Conservation (phyloP, 2,797 vertebrate genomes). For the Xiphorhynchus erythropygius region DNA sequence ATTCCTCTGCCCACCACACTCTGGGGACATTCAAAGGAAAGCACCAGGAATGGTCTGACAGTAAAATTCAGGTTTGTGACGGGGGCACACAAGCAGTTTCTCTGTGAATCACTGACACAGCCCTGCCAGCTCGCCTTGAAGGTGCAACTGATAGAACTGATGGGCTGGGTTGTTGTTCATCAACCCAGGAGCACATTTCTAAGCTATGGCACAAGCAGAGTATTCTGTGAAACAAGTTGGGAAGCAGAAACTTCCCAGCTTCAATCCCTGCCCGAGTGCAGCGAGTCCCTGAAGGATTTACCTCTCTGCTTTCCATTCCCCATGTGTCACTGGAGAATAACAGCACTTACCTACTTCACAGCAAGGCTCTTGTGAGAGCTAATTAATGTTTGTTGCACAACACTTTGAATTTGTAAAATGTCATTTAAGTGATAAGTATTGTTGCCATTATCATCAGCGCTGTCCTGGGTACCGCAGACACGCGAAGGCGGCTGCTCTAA, state of each 20-base stretch:
- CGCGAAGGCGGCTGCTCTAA: neutral
- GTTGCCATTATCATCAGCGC: conserved; percentile 14
- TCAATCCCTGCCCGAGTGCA: neutral
- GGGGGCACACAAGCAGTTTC: neutral
- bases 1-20: neutral
- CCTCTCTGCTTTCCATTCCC: conserved; percentile 12
- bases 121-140: neutral
- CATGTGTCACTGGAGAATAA: neutral
- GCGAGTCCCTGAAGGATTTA: neutral
- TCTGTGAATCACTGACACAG: neutral
- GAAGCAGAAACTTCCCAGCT: neutral
- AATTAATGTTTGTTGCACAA: conserved; percentile 66
- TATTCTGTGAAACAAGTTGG: neutral
- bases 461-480: conserved; percentile 6
- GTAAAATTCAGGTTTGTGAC: neutral
- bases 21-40: rapidly evolving
- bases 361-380: conserved; percentile 49
- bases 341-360: conserved; percentile 49
- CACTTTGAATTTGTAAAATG: conserved; percentile 45
- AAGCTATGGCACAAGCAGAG: neutral
- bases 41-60: rapidly evolving
- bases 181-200: neutral
- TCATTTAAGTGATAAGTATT: conserved; percentile 50
- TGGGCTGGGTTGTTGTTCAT: neutral
- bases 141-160: rapidly evolving